Conservation (phyloP, 2,888 invertebrate genomes). For the Carpatolechia fugitivella region DNA sequence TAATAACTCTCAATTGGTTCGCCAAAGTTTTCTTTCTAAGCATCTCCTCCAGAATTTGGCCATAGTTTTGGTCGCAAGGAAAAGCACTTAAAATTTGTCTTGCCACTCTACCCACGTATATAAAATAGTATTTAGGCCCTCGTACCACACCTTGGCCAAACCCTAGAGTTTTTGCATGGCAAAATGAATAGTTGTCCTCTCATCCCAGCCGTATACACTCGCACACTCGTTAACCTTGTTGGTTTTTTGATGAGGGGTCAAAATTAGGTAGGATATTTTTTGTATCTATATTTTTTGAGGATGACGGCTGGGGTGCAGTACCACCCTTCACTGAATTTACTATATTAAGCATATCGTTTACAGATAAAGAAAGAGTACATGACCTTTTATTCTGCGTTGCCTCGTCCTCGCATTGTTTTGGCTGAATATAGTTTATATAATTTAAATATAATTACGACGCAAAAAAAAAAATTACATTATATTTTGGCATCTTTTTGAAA, state of each 20-base stretch:
- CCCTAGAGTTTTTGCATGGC: constrained; percentile 25
- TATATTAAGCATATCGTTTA: too few species aligned
- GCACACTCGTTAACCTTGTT: too few species aligned
- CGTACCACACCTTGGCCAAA: constrained; percentile 25
- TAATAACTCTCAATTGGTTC: neutral
- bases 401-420: too few species aligned
- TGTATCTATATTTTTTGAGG: too few species aligned
- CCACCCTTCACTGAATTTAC: constrained; percentile 15
- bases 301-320: constrained; percentile 10
- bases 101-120: constrained; percentile 20
- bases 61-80: neutral
- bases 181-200: neutral
- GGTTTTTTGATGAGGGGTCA: too few species aligned
- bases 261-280: too few species aligned
- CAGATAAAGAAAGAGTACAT: constrained; percentile 16
- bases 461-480: too few species aligned
- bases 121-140: constrained; percentile 14
- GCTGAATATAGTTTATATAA: too few species aligned
- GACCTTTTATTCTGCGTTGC: too few species aligned
- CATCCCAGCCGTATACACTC: too few species aligned
- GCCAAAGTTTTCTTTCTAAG: neutral
- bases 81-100: neutral
- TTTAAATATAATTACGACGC: too few species aligned
- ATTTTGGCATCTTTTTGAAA: too few species aligned
- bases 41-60: neutral